Percentiles rank a stretch among this genome's conserved stretches.
phyloP scores from a whole-genome alignment of 2,888 invertebrate genomes.

The Margaritifera margaritifera region DNA sequence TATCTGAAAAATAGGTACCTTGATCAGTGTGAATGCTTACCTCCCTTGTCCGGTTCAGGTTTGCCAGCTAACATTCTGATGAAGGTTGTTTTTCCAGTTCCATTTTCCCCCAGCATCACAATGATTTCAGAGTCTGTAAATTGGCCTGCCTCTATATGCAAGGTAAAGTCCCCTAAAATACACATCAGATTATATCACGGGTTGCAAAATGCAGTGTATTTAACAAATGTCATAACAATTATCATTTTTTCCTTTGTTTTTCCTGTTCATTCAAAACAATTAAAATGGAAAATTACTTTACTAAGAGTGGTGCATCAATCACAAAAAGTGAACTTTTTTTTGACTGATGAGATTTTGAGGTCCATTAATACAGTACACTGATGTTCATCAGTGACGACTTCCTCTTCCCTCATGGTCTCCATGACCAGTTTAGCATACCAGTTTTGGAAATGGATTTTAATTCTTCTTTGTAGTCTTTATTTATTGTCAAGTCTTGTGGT shows the following conservation, averaged over 20 bases:
- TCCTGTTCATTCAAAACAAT: neutral
- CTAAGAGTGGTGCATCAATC: too few relatives aligned
- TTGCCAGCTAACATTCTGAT: conserved; percentile 98
- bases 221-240: too few relatives aligned
- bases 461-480: too few relatives aligned
- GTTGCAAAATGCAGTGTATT: too few relatives aligned
- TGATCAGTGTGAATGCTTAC: conserved; percentile 66
- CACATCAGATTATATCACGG: conserved; percentile 1
- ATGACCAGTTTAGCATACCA: too few relatives aligned
- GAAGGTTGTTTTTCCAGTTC: conserved; percentile 99
- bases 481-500: too few relatives aligned
- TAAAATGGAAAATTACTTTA: neutral
- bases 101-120: conserved; percentile 95
- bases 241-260: neutral
- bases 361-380: too few relatives aligned
- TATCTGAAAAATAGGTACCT: neutral
- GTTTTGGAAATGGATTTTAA: too few relatives aligned
- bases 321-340: too few relatives aligned
- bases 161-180: conserved; percentile 75
- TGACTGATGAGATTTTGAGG: too few relatives aligned
- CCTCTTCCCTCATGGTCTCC: too few relatives aligned
- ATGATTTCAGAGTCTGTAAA: conserved; percentile 99
- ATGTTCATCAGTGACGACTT: too few relatives aligned
- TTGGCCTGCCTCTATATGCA: conserved; percentile 89
- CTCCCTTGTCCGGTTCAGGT: conserved; percentile 88